phyloP scores from a whole-genome alignment of 2,888 invertebrate species.

The Drosophila formosana region DNA sequence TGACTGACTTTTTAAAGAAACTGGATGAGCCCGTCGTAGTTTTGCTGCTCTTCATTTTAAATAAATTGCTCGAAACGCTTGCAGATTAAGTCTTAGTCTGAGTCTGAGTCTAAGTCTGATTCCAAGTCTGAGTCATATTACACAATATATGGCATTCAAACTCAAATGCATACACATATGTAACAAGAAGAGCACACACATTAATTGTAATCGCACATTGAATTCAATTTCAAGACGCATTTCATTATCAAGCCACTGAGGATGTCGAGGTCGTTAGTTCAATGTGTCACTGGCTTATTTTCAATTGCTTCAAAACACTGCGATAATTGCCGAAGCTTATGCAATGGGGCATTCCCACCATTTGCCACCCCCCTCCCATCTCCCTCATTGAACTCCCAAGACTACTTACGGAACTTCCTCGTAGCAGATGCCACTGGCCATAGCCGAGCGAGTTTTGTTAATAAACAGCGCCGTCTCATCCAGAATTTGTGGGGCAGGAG shows the following conservation, averaged over 20 bases:
- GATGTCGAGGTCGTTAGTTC: slow-evolving; percentile 74
- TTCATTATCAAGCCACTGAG: slow-evolving; percentile 68
- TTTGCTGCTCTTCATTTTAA: too few species aligned
- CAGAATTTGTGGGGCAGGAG: slow-evolving; percentile 61
- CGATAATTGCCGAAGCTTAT: slow-evolving; percentile 38
- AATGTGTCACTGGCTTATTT: slow-evolving; percentile 53
- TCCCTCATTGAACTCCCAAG: background rate
- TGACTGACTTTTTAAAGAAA: too few species aligned
- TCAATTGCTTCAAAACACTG: slow-evolving; percentile 27
- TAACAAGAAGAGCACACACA: background rate
- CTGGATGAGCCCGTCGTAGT: too few species aligned
- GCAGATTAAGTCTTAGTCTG: background rate
- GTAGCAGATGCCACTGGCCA: slow-evolving; percentile 83
- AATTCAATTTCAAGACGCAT: slow-evolving; percentile 47
- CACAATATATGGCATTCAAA: slow-evolving; percentile 6
- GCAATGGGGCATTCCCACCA: slow-evolving; percentile 3
- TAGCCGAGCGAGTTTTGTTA: slow-evolving; percentile 83
- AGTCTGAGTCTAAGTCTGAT: background rate
- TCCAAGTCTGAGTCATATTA: background rate
- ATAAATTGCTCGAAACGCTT: background rate
- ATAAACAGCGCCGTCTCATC: slow-evolving; percentile 83
- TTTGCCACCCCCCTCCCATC: background rate
- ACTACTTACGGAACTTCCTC: slow-evolving; percentile 84
- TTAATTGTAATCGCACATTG: slow-evolving; percentile 3
- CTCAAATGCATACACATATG: slow-evolving; percentile 11